Evolutionary conservation across 1,140 invertebrate genomes (phyloP).

Genomic region (Saccostrea cuccullata): DNA sequence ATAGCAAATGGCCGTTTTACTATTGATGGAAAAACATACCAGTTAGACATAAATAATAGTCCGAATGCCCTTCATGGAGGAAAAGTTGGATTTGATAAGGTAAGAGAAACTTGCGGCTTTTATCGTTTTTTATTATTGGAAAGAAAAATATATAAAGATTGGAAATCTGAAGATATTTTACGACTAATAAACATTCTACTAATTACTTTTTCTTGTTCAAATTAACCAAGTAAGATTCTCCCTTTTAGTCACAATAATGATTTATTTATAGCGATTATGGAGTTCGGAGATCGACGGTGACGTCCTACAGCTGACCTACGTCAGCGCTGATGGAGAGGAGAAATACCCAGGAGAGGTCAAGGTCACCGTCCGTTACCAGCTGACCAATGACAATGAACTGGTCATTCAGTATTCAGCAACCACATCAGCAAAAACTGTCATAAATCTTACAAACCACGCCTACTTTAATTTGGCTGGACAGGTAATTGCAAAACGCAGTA

Average conservation of each 20-base stretch:
- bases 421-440: conserved; percentile 87
- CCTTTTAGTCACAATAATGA: neutral
- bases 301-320: conserved; percentile 77
- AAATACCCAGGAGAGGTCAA: conserved; percentile 88
- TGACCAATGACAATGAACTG: conserved; percentile 87
- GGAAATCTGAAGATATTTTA: neutral
- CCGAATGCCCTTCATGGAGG: conserved; percentile 92
- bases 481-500: conserved; percentile 65
- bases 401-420: conserved; percentile 86
- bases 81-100: conserved; percentile 90
- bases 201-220: neutral
- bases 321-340: conserved; percentile 90
- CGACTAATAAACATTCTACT: no score
- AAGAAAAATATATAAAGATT: neutral
- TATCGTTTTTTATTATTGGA: neutral
- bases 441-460: conserved; percentile 95
- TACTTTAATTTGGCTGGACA: conserved; percentile 97
- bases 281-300: conserved; percentile 73
- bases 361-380: conserved; percentile 84
- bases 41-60: conserved; percentile 87
- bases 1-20: conserved; percentile 82
- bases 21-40: conserved; percentile 84
- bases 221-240: neutral
- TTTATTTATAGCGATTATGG: conserved; percentile 73
- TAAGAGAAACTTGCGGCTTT: conserved; percentile 68